Evolutionary conservation across 2,888 invertebrate species (phyloP).

Genomic region (Agrilus mali): DNA sequence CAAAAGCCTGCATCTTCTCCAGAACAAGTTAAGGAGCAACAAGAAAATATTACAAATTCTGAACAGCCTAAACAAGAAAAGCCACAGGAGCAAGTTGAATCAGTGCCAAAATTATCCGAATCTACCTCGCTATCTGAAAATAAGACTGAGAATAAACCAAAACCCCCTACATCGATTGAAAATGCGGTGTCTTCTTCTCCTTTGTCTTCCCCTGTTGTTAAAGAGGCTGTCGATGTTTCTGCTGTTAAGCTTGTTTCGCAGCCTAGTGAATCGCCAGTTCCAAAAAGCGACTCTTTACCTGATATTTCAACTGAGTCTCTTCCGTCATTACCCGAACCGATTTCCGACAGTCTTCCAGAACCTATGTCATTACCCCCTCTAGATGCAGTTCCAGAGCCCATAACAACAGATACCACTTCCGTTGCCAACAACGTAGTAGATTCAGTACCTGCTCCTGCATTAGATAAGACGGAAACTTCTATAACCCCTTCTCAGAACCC

Average conservation of each 20-base stretch:
- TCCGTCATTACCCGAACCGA: conserved; percentile 26
- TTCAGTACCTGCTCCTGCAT: conserved; percentile 26
- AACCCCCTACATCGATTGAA: background rate
- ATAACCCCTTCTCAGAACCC: conserved; percentile 17
- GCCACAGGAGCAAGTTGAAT: no score
- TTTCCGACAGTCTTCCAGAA: conserved; percentile 29
- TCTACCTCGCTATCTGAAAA: conserved; percentile 3
- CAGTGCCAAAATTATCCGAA: background rate
- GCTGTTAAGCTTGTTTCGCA: conserved; percentile 9
- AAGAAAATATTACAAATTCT: no score
- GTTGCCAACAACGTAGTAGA: conserved; percentile 17
- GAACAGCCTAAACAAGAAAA: no score
- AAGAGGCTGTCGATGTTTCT: no score
- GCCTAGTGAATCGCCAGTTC: conserved; percentile 14
- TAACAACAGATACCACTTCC: conserved; percentile 18
- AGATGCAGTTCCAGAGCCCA: conserved; percentile 31
- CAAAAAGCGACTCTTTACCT: conserved; percentile 31
- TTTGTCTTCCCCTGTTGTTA: background rate
- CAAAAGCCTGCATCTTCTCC: no score
- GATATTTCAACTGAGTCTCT: conserved; percentile 33
- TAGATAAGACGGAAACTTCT: conserved; percentile 9
- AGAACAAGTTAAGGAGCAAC: no score
- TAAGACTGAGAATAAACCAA: background rate
- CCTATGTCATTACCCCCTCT: conserved; percentile 34
- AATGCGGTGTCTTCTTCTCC: conserved; percentile 3